Base-by-base conservation (phyloP, 1,140 invertebrate species). In the Phymastichus coffea region DNA sequence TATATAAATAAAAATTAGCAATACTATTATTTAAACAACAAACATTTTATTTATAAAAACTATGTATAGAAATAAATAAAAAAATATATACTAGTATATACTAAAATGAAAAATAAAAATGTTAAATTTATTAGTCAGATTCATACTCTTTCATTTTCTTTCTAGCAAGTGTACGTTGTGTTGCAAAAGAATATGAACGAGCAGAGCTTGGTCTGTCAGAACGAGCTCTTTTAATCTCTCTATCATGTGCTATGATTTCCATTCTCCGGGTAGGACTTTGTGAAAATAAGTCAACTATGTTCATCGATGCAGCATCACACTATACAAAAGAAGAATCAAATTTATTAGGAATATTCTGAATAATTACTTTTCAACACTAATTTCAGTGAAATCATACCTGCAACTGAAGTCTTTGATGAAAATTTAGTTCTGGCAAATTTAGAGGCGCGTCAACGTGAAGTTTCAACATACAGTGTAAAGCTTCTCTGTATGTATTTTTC, bases 401-500 rank as follows among this genome's bases (percentile, higher is more conserved):
- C 25, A 76, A 63, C 43, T 78, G 76, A 12, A 80, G 68, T 23
- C 79, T 65, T 61, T 74, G 68, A 65, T 78, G 72, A 54, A 80
- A 79, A 64, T 78, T 76, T 14, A 78, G 57, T 68, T 80, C 79
- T 10, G 79, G 68, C 51, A 74, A 68, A 64, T 74, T 75, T 22
- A 79, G 72, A 15, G 77, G 76, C 22, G 78, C 74, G 59, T 91
- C 88, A 59, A 86, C 80, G 60, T 91, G 88, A 55, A 92, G 76
- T 70, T 89, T 86, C 37, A 92, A 76, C 61, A 90, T 87, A 72
- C 88, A 90, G 19, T 89, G 76, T 41, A 91, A 74, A 3, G 89
- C 88, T 71, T 92, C 91, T 64, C 83, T 82, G 63, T 94, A 92
- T 19, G 89, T 92, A 78, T 90, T 87, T 61, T 94, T 89, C 14